Evolutionary conservation across 2,113 vertebrate species (phyloP).

Genomic region (Athene noctua): DNA sequence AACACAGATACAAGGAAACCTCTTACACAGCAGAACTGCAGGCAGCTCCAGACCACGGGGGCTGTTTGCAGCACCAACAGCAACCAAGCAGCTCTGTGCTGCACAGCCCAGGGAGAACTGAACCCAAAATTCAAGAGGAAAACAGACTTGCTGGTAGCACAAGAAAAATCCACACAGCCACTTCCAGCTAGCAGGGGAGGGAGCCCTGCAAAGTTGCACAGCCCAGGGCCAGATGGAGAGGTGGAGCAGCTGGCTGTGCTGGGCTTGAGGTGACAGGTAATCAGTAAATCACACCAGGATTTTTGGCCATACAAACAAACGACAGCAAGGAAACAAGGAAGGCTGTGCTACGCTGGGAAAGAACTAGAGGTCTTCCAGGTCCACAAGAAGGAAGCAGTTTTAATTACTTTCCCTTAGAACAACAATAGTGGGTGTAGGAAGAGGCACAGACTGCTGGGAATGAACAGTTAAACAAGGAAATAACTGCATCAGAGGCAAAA

Average conservation of each 20-base stretch:
- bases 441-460: not conserved
- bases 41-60: not conserved
- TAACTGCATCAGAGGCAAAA: not conserved
- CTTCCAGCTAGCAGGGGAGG: not conserved
- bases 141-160: not conserved
- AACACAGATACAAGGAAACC: not conserved
- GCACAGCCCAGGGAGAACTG: not conserved
- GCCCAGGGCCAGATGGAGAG: not conserved
- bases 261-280: not conserved
- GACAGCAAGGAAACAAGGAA: not conserved
- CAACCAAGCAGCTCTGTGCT: not conserved
- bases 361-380: not conserved
- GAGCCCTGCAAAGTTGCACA: not conserved
- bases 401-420: not conserved
- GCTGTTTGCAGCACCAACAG: not conserved
- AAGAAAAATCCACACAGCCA: not conserved
- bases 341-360: not conserved
- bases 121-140: not conserved
- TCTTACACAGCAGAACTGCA: not conserved
- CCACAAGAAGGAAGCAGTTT: not conserved
- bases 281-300: not conserved
- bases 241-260: not conserved
- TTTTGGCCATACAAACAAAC: fast-evolving
- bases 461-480: not conserved
- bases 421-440: not conserved